Percentiles rank a stretch among this genome's conserved stretches.
phyloP scores from a whole-genome alignment of 2,888 invertebrate species.

The Thelaira solivaga region DNA sequence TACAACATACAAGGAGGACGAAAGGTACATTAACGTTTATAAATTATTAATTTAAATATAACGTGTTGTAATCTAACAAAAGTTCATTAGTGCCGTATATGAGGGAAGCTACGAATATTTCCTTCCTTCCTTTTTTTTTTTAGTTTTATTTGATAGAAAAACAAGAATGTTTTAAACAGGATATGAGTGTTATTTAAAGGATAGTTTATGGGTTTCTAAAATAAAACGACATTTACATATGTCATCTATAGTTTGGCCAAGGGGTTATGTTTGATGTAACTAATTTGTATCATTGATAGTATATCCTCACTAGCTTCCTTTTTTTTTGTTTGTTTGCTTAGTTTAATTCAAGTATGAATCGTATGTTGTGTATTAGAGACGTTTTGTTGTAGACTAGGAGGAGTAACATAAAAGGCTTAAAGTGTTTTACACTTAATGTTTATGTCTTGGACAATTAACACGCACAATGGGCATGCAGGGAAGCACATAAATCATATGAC shows the following conservation, averaged over 20 bases:
- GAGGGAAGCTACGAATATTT: slow-evolving; percentile 44
- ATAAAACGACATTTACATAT: slow-evolving; percentile 50
- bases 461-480: slow-evolving; percentile 50
- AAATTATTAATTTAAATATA: slow-evolving; percentile 62
- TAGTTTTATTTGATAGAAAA: not conserved
- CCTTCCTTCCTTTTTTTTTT: not conserved
- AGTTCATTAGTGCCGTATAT: slow-evolving; percentile 34
- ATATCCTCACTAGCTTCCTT: too few relatives aligned
- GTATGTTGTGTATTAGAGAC: slow-evolving; percentile 11
- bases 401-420: slow-evolving; percentile 39
- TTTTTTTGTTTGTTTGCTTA: not conserved
- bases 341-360: too few relatives aligned
- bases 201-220: slow-evolving; percentile 35
- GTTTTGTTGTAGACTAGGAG: slow-evolving; percentile 11
- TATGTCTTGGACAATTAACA: slow-evolving; percentile 64
- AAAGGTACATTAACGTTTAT: slow-evolving; percentile 56
- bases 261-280: slow-evolving; percentile 56
- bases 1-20: not conserved
- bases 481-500: slow-evolving; percentile 46
- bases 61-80: slow-evolving; percentile 50
- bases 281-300: slow-evolving; percentile 48
- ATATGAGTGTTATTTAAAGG: slow-evolving; percentile 31
- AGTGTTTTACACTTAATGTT: slow-evolving; percentile 64
- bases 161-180: slow-evolving; percentile 28
- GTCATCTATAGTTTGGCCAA: slow-evolving; percentile 26